Conservation (phyloP, 2,888 invertebrate species). For the Deilephila porcellus region DNA sequence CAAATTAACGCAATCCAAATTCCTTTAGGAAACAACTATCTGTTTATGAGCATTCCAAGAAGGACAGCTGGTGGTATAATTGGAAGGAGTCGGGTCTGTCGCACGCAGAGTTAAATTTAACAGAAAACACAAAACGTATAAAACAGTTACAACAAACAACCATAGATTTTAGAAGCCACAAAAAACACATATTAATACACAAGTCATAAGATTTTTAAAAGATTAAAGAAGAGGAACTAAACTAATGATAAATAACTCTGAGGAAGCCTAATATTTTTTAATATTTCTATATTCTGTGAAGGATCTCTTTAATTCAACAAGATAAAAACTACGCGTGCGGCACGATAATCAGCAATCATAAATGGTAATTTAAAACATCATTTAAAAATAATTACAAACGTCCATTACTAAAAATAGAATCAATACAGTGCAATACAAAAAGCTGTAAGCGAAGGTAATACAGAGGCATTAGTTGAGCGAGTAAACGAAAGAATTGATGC, state of each 20-base stretch:
- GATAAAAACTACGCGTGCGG: no score
- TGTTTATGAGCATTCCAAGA: slow-evolving; percentile 21
- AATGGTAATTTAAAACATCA: no score
- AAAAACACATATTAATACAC: not conserved
- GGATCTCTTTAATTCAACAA: no score
- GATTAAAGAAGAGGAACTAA: no score
- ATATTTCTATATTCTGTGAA: no score
- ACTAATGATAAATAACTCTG: no score
- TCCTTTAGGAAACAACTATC: slow-evolving; percentile 15
- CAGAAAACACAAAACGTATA: slow-evolving; percentile 12
- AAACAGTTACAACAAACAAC: not conserved
- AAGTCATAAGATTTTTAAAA: no score
- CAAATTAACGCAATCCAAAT: slow-evolving; percentile 24
- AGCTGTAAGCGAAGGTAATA: slow-evolving; percentile 24
- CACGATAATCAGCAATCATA: no score
- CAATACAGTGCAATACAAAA: slow-evolving; percentile 10
- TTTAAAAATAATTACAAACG: not conserved
- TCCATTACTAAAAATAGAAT: slow-evolving; percentile 1
- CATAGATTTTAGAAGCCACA: not conserved
- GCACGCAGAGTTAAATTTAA: slow-evolving; percentile 12
- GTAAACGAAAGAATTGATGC: slow-evolving; percentile 29
- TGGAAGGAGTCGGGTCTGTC: slow-evolving; percentile 9
- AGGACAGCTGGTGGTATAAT: slow-evolving; percentile 20
- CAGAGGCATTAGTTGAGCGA: slow-evolving; percentile 19
- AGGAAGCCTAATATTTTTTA: not conserved